Conservation (phyloP, 2,797 vertebrate species). For the Channa striata region DNA sequence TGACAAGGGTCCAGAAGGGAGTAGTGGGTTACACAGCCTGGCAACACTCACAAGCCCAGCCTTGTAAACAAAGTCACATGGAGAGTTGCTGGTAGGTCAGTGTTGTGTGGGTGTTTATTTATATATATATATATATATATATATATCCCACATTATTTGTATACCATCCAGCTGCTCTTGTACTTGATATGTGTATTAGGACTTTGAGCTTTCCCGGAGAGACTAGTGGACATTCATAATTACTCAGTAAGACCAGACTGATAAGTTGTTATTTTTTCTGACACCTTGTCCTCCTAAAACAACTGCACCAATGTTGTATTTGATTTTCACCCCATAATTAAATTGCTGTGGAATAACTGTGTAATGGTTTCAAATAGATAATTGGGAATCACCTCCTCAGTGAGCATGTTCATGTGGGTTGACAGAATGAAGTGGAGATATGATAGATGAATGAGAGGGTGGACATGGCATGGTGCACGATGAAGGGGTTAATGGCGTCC, state of each 20-base stretch:
- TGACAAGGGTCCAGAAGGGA: not conserved
- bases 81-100: constrained; percentile 1
- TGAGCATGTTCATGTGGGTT: constrained; percentile 17
- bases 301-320: too few relatives aligned
- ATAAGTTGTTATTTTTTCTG: too few relatives aligned
- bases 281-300: not conserved
- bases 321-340: constrained; percentile 23
- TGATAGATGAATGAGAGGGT: constrained; percentile 26
- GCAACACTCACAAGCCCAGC: constrained; percentile 37
- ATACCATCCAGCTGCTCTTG: too few relatives aligned
- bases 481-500: constrained; percentile 10
- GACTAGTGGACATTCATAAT: too few relatives aligned
- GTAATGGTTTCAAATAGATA: constrained; percentile 17
- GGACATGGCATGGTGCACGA: constrained; percentile 17
- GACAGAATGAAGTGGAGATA: constrained; percentile 44
- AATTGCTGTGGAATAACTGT: constrained; percentile 1
- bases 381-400: constrained; percentile 5
- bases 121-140: too few relatives aligned
- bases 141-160: too few relatives aligned
- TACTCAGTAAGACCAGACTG: too few relatives aligned
- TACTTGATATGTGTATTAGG: too few relatives aligned
- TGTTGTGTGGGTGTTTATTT: not conserved
- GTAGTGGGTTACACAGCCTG: constrained; percentile 48
- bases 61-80: constrained; percentile 61
- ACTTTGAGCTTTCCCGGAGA: too few relatives aligned